Evolutionary conservation across 2,888 invertebrate genomes (phyloP), one percentile per base, ranked within the genome.

Genomic region (Brenthis ino): DNA sequence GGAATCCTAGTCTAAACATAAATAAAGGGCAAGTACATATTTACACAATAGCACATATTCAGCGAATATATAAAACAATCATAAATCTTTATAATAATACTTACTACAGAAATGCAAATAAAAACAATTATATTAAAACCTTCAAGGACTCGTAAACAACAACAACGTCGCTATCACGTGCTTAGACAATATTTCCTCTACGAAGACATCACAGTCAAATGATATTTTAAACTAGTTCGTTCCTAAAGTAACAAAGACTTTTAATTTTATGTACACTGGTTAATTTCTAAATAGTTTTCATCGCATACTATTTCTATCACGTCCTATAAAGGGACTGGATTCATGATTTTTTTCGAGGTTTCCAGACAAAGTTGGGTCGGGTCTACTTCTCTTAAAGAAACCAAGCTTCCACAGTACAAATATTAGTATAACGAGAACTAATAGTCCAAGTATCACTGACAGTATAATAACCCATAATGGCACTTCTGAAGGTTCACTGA

Each of bases 401-500:
- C 98, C 98, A 65, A 97, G 95, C 92, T 96, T 98, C 95, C 97
- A 98, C 70, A 99, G 91, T 28, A 96, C 94, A 63, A 96, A 93
- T 56, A 97, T 96, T 64, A 99, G 93, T 3, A 98, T 84, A 51
- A 97, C 94, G 50, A 99, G 93, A 24, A 99, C 93, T 74, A 98
- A 82, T 50, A 99, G 91, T 12, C 99, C 99, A 1, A 96, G 96
- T 68, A 97, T 93, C 64, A 97, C 95, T 50, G 98, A 96, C 63
- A 97, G 93, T 74, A 96, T 95, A 73, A 97, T 97, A 74, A 98
- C 96, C 97, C 98, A 98, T 76, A 97, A 93, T 14, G 97, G 96
- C 8, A 98, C 95, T 73, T 95, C 95, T 28, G 95, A 94, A 33
- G 96, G 95, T 76, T 96, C 95, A 77, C 95, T 95, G 75, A 96